Conservation (phyloP, 2,113 vertebrate species). For the Dinomys branickii region DNA sequence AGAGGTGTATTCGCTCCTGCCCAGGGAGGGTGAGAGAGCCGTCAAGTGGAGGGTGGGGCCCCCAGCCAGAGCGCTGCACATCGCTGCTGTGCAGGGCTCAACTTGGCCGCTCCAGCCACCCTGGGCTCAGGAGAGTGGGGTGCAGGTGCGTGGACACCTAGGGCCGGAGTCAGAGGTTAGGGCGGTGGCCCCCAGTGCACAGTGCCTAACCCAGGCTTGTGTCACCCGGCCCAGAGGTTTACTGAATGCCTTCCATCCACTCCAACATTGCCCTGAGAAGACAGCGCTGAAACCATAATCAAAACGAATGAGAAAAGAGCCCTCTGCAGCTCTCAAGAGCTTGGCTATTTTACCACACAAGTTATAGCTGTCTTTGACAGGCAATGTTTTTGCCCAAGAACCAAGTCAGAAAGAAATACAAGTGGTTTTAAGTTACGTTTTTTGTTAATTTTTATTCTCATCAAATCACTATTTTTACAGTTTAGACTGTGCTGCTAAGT, state of each 20-base stretch:
- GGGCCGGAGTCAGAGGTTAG: background rate
- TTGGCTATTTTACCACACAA: background rate
- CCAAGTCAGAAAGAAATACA: background rate
- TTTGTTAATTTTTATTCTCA: conserved; percentile 29
- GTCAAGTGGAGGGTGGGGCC: background rate
- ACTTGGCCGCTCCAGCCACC: background rate
- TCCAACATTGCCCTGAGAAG: conserved; percentile 11
- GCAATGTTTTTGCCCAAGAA: background rate
- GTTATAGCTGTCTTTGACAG: background rate
- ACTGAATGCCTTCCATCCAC: background rate
- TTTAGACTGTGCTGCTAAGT: background rate
- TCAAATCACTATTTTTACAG: background rate
- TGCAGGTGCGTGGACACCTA: background rate
- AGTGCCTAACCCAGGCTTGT: background rate
- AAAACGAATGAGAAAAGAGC: background rate
- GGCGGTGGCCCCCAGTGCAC: background rate
- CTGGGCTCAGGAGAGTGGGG: background rate
- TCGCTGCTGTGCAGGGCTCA: background rate
- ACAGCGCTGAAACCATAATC: conserved; percentile 39
- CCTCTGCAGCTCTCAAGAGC: background rate
- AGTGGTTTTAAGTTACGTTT: background rate
- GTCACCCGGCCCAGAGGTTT: background rate
- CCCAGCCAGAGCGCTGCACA: background rate
- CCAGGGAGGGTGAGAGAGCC: background rate
- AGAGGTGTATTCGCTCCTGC: background rate